These are phyloP conservation scores for Pseudopodoces humilis DNA, from an alignment of 2,113 vertebrate species.

Conservation along the genomic window DNA sequence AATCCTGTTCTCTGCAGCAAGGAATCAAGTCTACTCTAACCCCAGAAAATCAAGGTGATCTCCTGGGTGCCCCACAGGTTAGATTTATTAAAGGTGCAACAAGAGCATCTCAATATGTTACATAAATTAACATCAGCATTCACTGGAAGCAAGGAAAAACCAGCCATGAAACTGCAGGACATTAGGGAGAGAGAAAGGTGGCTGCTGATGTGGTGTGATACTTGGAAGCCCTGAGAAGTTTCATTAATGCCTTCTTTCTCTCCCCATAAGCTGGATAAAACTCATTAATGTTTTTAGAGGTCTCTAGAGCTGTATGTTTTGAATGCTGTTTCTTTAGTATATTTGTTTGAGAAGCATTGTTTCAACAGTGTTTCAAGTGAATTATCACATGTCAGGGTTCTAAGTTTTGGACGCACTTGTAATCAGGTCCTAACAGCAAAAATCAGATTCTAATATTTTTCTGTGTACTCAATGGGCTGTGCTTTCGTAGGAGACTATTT, in stretches of 20 bases:
- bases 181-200: background rate
- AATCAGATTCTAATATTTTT: background rate
- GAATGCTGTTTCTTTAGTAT: background rate
- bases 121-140: background rate
- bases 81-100: background rate
- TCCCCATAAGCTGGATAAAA: background rate
- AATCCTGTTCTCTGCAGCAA: background rate
- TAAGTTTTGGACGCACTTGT: background rate
- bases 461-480: background rate
- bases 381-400: background rate
- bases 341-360: background rate
- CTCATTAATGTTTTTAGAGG: background rate
- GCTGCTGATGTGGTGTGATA: background rate
- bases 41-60: background rate
- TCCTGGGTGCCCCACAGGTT: accelerated
- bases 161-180: background rate
- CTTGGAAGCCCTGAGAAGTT: background rate
- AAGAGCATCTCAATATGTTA: background rate
- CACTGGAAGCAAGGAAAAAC: background rate
- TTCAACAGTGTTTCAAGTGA: background rate
- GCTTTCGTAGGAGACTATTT: background rate
- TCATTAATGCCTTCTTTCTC: background rate
- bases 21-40: background rate
- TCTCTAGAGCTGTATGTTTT: background rate
- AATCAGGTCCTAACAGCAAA: background rate